Evolutionary conservation across 2,113 vertebrate genomes (phyloP), one percentile per base, ranked within the genome.

Genomic region (Rhinolophus sinicus): DNA sequence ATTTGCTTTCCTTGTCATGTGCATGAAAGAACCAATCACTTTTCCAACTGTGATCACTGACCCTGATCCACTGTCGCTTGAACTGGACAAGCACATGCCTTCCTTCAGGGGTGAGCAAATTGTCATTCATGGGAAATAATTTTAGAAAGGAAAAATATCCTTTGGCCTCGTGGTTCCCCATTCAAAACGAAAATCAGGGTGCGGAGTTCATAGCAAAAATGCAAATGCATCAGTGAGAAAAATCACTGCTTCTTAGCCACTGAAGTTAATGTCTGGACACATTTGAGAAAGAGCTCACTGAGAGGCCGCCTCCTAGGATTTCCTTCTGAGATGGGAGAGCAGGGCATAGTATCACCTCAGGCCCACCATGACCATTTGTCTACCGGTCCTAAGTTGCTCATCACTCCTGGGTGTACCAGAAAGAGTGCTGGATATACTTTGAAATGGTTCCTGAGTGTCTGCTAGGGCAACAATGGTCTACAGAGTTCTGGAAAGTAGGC

Each of bases 1-100:
- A 70, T 97, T 97, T 96, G 47, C 54, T 89, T 97, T 95, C 28
- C 65, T 93, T 70, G 47, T 70, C 75, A 28, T 94, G 67, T 47
- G 60, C 67, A 8, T 56, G 52, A 58, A 56, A 95, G 56, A 97
- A n/a, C 52, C 92, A 94, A 84, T 94, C 35, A 76, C 65, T 70
- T 65, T 96, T 95, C 44, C 77, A 96, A 91, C 62, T 1, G 26
- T 86, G 90, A 72, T 81, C 47, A 64, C 8, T 97, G 90, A 72
- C 60, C 87, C 89, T 73, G 22, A 58, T 76, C 72, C 77, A 40
- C 76, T 96, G 4, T 87, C 28, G 54, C 50, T 44, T 90, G 52
- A 26, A 67, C 50, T 69, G 33, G 73, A 87, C 52, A 47, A 76
- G 78, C 21, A 54, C 22, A 77, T 72, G 12, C 62, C 65, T 88